These are phyloP conservation scores for Thunnus maccoyii DNA, from an alignment of 2,113 vertebrate species.

Conservation along the genomic window DNA sequence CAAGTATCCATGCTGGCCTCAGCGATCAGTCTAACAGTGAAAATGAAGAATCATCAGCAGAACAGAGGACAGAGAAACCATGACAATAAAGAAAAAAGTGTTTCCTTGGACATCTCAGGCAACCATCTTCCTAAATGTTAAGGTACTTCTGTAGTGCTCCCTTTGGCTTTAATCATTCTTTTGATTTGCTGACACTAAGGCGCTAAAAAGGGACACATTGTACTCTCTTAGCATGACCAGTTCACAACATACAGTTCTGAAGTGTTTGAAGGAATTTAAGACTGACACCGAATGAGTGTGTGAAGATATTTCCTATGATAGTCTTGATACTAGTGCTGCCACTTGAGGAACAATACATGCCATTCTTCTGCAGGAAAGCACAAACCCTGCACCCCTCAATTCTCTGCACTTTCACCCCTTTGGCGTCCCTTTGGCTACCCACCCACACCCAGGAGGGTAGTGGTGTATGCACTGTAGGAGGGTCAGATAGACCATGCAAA, in stretches of 20 bases:
- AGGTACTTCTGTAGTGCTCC: neutral
- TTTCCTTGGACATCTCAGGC: conserved; percentile 38
- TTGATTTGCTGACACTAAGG: conserved; percentile 47
- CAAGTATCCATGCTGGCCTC: conserved; percentile 36
- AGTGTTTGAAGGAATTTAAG: conserved; percentile 50
- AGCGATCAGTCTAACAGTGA: conserved; percentile 11
- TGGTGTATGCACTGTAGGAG: conserved; percentile 33
- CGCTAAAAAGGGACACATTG: conserved; percentile 60
- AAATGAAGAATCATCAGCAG: conserved; percentile 27
- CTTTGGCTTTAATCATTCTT: conserved; percentile 38
- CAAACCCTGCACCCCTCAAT: conserved; percentile 60
- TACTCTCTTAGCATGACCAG: conserved; percentile 37
- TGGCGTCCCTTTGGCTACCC: conserved; percentile 54
- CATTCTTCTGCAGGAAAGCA: conserved; percentile 62
- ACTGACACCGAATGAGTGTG: conserved; percentile 43
- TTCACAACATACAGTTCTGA: conserved; percentile 43
- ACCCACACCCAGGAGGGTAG: conserved; percentile 50
- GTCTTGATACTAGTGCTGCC: conserved; percentile 43
- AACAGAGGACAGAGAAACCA: conserved; percentile 30
- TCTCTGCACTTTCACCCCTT: conserved; percentile 57
- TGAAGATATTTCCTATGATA: conserved; percentile 60
- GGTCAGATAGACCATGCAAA: conserved; percentile 46
- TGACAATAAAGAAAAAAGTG: conserved; percentile 28
- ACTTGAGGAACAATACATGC: conserved; percentile 63
- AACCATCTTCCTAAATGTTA: conserved; percentile 39